phyloP scores from a whole-genome alignment of 2,113 vertebrate genomes.

The Talpa occidentalis region DNA sequence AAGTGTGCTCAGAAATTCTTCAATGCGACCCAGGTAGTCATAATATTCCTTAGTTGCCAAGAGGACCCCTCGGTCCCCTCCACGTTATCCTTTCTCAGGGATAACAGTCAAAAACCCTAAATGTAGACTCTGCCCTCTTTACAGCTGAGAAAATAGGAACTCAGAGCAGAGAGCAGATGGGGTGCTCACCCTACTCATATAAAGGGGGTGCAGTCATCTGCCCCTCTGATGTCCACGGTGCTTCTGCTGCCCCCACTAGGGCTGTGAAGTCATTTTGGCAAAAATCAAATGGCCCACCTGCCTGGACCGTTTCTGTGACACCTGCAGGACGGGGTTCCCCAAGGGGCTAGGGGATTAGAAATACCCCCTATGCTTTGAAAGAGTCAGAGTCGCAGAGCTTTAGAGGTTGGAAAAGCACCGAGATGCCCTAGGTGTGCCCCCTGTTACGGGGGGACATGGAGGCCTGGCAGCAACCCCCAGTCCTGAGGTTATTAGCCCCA shows the following conservation, averaged over 20 bases:
- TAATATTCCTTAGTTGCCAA: too few relatives aligned
- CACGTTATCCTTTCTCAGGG: neutral
- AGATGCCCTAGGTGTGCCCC: neutral
- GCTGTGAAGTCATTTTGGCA: neutral
- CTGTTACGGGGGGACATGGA: neutral
- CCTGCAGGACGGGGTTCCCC: neutral
- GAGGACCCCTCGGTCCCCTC: fast-evolving
- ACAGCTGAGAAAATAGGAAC: fast-evolving
- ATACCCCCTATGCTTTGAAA: neutral
- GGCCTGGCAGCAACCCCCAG: neutral
- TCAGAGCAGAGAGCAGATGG: too few relatives aligned
- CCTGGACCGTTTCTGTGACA: neutral
- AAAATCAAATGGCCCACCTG: neutral
- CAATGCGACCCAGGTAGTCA: fast-evolving
- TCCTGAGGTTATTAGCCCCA: fast-evolving
- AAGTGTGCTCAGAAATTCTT: neutral
- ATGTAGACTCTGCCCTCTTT: neutral
- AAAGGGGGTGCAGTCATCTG: neutral
- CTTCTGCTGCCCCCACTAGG: neutral
- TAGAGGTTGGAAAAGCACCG: neutral
- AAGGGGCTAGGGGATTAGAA: neutral
- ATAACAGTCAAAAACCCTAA: too few relatives aligned
- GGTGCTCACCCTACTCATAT: too few relatives aligned
- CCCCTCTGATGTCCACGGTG: neutral
- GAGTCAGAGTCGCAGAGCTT: neutral